These are phyloP conservation scores for Holacanthus passer DNA, from an alignment of 2,113 vertebrate genomes.

Conservation along the genomic window DNA sequence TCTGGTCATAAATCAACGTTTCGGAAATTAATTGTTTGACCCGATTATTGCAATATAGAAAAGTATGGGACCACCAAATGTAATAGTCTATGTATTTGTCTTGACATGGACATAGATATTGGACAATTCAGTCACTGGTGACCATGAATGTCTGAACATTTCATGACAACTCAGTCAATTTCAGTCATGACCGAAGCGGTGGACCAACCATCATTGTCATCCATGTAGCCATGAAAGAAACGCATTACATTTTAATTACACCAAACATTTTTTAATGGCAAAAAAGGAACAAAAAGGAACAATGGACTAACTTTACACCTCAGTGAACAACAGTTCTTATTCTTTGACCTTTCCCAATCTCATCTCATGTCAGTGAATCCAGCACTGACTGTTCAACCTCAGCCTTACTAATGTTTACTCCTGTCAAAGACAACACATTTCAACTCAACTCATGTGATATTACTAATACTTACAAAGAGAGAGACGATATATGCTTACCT, in stretches of 20 bases:
- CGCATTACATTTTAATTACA: conserved; percentile 29
- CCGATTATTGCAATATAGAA: too few species aligned
- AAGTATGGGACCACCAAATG: too few species aligned
- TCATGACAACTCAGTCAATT: neutral
- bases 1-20: neutral
- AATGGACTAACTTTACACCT: neutral
- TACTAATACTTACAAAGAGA: conserved; percentile 25
- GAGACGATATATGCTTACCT: conserved; percentile 9
- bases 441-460: conserved; percentile 23
- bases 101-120: neutral
- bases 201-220: too few species aligned
- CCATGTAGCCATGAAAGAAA: neutral
- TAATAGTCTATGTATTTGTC: too few species aligned
- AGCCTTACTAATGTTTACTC: neutral
- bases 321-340: neutral
- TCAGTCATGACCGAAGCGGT: neutral
- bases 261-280: conserved; percentile 69
- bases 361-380: conserved; percentile 53
- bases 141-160: neutral
- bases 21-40: neutral
- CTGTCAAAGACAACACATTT: conserved; percentile 17
- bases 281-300: conserved; percentile 50
- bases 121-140: neutral
- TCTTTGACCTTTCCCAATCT: neutral
- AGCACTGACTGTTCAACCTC: conserved; percentile 46